These are phyloP conservation scores for Illadopsis cleaveri DNA, from an alignment of 2,113 vertebrate genomes.

Conservation along the genomic window DNA sequence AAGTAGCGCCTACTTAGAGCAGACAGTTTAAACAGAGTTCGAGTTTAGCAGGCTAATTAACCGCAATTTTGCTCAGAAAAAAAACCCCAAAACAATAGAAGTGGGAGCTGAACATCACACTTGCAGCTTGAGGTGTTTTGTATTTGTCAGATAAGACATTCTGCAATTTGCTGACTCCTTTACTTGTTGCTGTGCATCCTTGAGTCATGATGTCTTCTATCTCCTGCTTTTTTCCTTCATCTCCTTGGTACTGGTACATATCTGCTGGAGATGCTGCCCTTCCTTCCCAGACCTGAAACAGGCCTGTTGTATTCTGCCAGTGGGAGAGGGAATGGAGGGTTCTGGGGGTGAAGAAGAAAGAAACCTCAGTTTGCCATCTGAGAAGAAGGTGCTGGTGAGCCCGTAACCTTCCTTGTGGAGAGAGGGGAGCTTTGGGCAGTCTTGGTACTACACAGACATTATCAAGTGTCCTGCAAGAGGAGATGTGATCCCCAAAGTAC, in stretches of 20 bases:
- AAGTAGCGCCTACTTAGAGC: conserved; percentile 42
- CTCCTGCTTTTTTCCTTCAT: conserved; percentile 27
- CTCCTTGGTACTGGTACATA: conserved; percentile 51
- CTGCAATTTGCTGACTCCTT: conserved; percentile 27
- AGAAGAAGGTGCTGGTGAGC: neutral
- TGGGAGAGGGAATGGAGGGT: neutral
- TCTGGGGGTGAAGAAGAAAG: neutral
- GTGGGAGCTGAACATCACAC: conserved; percentile 53
- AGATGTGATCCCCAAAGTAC: neutral
- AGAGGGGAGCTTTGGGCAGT: neutral
- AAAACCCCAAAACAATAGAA: neutral
- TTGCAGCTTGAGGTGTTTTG: conserved; percentile 40
- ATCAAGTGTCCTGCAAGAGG: neutral
- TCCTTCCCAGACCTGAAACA: neutral
- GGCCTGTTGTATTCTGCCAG: neutral
- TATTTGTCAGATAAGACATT: conserved; percentile 24
- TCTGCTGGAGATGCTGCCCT: conserved; percentile 50
- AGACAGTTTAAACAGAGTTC: conserved; percentile 25
- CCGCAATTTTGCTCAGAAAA: conserved; percentile 33
- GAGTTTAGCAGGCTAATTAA: conserved; percentile 33
- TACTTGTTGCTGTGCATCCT: conserved; percentile 39
- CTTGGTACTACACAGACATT: neutral
- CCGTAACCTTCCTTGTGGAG: neutral
- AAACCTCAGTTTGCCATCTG: neutral
- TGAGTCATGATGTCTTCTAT: neutral